These are phyloP conservation scores for Diadumene lineata DNA, from an alignment of 92 coral and sea anemone genomes.

Conservation along the genomic window DNA sequence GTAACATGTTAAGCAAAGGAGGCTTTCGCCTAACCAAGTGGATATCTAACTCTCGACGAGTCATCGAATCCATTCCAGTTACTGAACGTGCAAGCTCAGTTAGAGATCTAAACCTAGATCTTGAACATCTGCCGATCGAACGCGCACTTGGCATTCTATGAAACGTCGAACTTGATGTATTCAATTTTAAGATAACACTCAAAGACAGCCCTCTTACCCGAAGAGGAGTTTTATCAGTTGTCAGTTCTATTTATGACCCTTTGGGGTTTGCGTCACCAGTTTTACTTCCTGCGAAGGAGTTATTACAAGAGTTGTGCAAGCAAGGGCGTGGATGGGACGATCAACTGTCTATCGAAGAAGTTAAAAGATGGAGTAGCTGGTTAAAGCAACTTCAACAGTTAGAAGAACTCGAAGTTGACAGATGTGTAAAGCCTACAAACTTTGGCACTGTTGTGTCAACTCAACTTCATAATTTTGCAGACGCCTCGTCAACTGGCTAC, in stretches of 20 bases:
- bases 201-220: slow-evolving; percentile 44
- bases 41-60: slow-evolving; percentile 33
- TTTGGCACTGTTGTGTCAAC: slow-evolving; percentile 42
- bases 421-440: slow-evolving; percentile 35
- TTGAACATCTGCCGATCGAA: slow-evolving; percentile 29
- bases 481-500: slow-evolving; percentile 24
- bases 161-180: slow-evolving; percentile 41
- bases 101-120: slow-evolving; percentile 35
- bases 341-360: slow-evolving; percentile 28
- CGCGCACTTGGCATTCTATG: slow-evolving; percentile 47
- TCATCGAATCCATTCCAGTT: slow-evolving; percentile 31
- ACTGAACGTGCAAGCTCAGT: slow-evolving; percentile 49
- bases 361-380: slow-evolving; percentile 30
- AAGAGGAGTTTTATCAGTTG: slow-evolving; percentile 37
- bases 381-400: slow-evolving; percentile 39
- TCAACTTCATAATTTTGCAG: slow-evolving; percentile 48
- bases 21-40: slow-evolving; percentile 38
- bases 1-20: slow-evolving; percentile 36
- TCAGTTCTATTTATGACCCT: slow-evolving; percentile 50
- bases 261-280: slow-evolving; percentile 40
- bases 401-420: slow-evolving; percentile 26
- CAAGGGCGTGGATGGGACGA: slow-evolving; percentile 45
- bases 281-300: slow-evolving; percentile 23
- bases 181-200: slow-evolving; percentile 35
- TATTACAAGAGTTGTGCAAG: slow-evolving; percentile 47